Evolutionary conservation across 2,888 invertebrate species (phyloP).

Genomic region (Oscheius sp.): DNA sequence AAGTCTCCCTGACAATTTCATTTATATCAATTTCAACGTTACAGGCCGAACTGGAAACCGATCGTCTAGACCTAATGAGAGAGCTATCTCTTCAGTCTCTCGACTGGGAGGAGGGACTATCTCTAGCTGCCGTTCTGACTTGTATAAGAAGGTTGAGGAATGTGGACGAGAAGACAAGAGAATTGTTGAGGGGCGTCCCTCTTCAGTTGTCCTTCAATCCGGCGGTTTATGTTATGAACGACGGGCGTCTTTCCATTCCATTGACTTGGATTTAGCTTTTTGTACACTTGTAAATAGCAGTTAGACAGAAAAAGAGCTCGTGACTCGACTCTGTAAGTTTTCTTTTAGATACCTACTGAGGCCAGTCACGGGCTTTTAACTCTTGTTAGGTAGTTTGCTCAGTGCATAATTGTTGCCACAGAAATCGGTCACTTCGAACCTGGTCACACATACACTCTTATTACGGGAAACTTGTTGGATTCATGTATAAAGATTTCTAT

Average conservation of each 20-base stretch:
- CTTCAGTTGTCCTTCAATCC: conserved; percentile 64
- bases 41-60: conserved; percentile 33
- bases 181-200: conserved; percentile 50
- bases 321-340: no score
- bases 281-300: conserved; percentile 4
- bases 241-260: conserved; percentile 67
- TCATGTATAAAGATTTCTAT: no score
- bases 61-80: conserved; percentile 39
- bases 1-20: background rate
- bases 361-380: background rate
- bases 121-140: conserved; percentile 41
- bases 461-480: no score
- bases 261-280: conserved; percentile 56
- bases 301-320: no score
- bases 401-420: no score
- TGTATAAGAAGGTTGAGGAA: conserved; percentile 42
- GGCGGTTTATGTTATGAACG: conserved; percentile 59
- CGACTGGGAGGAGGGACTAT: conserved; percentile 49
- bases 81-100: conserved; percentile 49
- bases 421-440: no score
- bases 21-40: background rate
- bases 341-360: no score
- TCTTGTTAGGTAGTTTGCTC: no score
- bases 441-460: no score
- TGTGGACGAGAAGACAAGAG: conserved; percentile 36